phyloP scores from a whole-genome alignment of 2,797 vertebrate species.

The Syngnathus rostellatus region DNA sequence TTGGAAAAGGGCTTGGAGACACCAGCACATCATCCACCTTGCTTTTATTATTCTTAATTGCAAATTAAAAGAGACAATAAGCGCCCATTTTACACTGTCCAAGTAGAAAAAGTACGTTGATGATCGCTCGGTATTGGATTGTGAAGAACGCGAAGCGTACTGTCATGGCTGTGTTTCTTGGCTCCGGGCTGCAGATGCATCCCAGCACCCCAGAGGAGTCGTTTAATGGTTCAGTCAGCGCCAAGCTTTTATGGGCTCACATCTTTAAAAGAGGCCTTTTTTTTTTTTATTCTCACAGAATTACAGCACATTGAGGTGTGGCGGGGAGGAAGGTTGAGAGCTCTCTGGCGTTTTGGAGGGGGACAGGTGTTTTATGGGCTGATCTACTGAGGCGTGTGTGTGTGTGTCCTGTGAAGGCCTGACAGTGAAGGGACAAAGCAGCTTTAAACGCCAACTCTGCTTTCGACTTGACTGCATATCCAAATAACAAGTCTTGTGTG shows the following conservation, averaged over 20 bases:
- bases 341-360: conserved; percentile 51
- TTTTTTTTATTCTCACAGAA: conserved; percentile 33
- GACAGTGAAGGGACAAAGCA: conserved; percentile 61
- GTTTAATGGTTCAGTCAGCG: conserved; percentile 50
- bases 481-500: conserved; percentile 63
- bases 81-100: conserved; percentile 26
- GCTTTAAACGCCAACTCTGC: conserved; percentile 62
- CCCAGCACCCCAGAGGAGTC: conserved; percentile 42
- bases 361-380: conserved; percentile 61
- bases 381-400: conserved; percentile 11
- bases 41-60: conserved; percentile 31
- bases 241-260: conserved; percentile 50
- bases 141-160: conserved; percentile 33
- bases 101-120: conserved; percentile 9
- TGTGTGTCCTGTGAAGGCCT: conserved; percentile 40
- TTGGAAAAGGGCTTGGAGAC: conserved; percentile 37
- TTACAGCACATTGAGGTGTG: conserved; percentile 61
- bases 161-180: conserved; percentile 23
- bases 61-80: conserved; percentile 38
- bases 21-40: conserved; percentile 18
- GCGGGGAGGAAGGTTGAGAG: conserved; percentile 44
- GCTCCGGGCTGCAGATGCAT: conserved; percentile 46
- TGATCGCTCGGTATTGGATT: background rate
- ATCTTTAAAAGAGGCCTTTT: conserved; percentile 54
- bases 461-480: conserved; percentile 72